Evolutionary conservation across 2,888 invertebrate species (phyloP), one percentile per base, ranked within the genome.

Genomic region (Lepas anatifera): DNA sequence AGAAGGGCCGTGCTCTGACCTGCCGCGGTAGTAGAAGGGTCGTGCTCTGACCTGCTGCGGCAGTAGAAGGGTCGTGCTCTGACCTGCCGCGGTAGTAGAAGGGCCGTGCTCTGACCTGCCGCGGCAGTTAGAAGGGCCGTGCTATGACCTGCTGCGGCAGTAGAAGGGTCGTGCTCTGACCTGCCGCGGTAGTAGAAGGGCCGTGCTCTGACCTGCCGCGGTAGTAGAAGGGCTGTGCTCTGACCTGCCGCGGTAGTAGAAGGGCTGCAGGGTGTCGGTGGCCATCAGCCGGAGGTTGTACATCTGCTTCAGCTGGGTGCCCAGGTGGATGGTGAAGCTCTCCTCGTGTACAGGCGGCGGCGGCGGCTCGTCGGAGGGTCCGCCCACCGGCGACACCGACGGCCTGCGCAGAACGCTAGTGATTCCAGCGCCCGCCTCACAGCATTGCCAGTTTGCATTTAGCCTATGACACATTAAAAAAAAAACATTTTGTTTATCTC

Each of bases 281-380:
- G 93, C 90, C 41, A 96, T 83, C 73, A 99, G 88, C 70, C 98
- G 85, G 73, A 98, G 89, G 80, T 99, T 99, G 81, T 99, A 97
- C 85, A 95, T 98, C 78, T 97, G 96, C 80, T 99, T 99, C 80
- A 98, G 85, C 82, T 99, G 99, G 7, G 96, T 95, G 68, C 98
- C 97, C 74, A 97, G 84, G 83, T 97, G 95, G 77, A 98, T 96
- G 29, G 97, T 98, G 80, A 97, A 98, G 81, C 95, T 95, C 82
- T 97, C 97, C 81, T 96, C 71, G 37, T 69, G 64, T 4, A 6
- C 32, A 7, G 32, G 32, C 29, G 58, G 32, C 32, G 58, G 58
- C 18, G 32, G 58, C 32, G 32, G 58, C 58, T 25, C 58, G 16
- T 58, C 58, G 29, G 58, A 16, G 6, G 8, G 29, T 22, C 3